Evolutionary conservation across 2,888 invertebrate genomes (phyloP), one percentile per base, ranked within the genome.

Genomic region (Oxyteleia sp.): DNA sequence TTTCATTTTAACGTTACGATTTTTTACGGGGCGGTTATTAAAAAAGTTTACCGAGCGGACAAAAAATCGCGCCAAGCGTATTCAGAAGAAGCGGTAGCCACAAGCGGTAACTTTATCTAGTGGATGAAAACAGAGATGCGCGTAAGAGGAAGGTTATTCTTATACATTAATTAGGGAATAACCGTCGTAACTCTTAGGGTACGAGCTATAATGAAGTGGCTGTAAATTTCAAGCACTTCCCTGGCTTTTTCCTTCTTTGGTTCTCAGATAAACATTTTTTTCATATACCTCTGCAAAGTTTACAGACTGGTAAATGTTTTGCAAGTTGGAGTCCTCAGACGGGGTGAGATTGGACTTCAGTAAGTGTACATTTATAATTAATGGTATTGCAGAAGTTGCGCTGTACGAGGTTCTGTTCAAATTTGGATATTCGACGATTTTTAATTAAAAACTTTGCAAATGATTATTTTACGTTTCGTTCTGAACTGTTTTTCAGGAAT

Each of bases 81-180:
- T 47, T 35, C 63, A 32, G 35, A 64, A 68, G 32, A 76, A 61
- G 51, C 49, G 20, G 15, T 45, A 32, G 38, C 26, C 43, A 59
- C 47, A 26, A 51, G 43, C 64, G 29, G 79, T 71, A 79, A 71
- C 64, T 51, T 57, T 55, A 69, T 69, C 71, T 49, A 47, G 23
- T 57, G 64, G 45, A 71, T 51, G 71, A 71, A 63, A 76, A 68
- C 51, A 57, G 66, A 63, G 59, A 45, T 35, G 49, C 59, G 59
- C 64, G 57, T 49, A 79, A 79, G 49, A 57, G 64, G 23, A 71
- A 71, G 64, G 55, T 71, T 72, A 72, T 64, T 72, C 79, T 71
- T 63, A 71, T 18, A 79, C 79, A 79, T 79, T 79, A 79, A 79
- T 79, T 79, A 79, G 55, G 57, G 53, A 53, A 49, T 63, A 79